phyloP scores from a whole-genome alignment of 2,797 vertebrate genomes.

The Melopsittacus undulatus region DNA sequence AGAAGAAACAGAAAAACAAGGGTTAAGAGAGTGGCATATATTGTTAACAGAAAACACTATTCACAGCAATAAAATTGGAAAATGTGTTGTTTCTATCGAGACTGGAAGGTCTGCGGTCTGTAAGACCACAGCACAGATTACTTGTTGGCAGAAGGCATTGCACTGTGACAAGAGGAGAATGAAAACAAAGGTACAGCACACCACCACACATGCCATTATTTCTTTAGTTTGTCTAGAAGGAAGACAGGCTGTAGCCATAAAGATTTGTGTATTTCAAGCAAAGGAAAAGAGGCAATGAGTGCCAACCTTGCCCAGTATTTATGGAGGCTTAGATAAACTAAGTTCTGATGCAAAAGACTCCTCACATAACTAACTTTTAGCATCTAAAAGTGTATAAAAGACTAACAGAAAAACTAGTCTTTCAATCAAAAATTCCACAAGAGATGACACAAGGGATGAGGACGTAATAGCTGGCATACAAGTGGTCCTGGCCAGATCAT shows the following conservation, averaged over 20 bases:
- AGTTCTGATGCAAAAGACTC: background rate
- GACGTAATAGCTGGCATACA: background rate
- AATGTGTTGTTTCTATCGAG: background rate
- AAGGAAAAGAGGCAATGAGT: background rate
- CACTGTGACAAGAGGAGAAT: background rate
- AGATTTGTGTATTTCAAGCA: background rate
- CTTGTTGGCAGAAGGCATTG: slow-evolving; percentile 2
- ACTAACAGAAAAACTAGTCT: background rate
- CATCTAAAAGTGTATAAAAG: background rate
- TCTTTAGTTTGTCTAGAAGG: background rate
- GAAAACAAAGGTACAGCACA: background rate
- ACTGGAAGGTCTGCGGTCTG: background rate
- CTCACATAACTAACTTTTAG: background rate
- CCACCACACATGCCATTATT: background rate
- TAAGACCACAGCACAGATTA: background rate
- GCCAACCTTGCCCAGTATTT: background rate
- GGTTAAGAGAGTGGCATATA: background rate
- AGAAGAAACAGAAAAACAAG: background rate
- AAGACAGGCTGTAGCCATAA: background rate
- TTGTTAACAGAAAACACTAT: background rate
- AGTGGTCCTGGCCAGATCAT: background rate
- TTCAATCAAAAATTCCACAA: background rate
- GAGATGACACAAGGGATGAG: background rate
- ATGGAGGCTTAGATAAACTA: background rate
- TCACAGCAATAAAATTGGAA: slow-evolving; percentile 9